Conservation (phyloP, 2,113 vertebrate species). For the Perca fluviatilis region DNA sequence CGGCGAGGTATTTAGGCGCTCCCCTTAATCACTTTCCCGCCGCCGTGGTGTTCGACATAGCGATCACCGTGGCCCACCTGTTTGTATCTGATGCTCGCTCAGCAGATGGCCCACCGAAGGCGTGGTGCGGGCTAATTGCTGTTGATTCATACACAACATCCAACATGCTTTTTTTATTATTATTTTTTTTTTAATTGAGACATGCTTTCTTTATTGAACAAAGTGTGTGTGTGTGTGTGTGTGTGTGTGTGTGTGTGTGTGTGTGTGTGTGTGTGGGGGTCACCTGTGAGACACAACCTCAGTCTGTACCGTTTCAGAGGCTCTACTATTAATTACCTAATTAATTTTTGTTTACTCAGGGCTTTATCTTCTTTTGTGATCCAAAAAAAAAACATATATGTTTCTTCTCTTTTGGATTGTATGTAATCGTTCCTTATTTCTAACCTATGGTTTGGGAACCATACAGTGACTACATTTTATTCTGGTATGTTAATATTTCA, state of each 20-base stretch:
- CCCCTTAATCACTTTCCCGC: slow-evolving; percentile 63
- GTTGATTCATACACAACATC: slow-evolving; percentile 71
- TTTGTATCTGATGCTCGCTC: slow-evolving; percentile 61
- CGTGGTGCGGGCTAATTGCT: slow-evolving; percentile 66
- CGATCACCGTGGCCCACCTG: slow-evolving; percentile 70
- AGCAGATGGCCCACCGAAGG: slow-evolving; percentile 74
- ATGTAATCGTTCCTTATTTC: background rate
- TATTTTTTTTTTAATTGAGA: slow-evolving; percentile 42
- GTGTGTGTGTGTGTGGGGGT: too few species aligned
- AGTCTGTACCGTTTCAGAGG: background rate
- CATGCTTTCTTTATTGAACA: slow-evolving; percentile 44
- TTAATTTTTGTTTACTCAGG: background rate
- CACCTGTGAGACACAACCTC: slow-evolving; percentile 16
- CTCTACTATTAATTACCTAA: slow-evolving; percentile 3
- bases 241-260: too few species aligned
- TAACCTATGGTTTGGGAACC: background rate
- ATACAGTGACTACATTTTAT: background rate
- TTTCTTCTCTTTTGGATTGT: background rate
- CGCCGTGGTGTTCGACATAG: slow-evolving; percentile 10
- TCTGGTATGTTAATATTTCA: background rate
- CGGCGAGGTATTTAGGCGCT: slow-evolving; percentile 33
- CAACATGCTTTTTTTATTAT: slow-evolving; percentile 51
- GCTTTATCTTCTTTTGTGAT: background rate
- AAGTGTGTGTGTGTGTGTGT: too few species aligned
- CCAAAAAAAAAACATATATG: background rate